Percentiles rank a stretch among this genome's conserved stretches.
phyloP scores from a whole-genome alignment of 2,113 vertebrate genomes.

The Heteronetta atricapilla region DNA sequence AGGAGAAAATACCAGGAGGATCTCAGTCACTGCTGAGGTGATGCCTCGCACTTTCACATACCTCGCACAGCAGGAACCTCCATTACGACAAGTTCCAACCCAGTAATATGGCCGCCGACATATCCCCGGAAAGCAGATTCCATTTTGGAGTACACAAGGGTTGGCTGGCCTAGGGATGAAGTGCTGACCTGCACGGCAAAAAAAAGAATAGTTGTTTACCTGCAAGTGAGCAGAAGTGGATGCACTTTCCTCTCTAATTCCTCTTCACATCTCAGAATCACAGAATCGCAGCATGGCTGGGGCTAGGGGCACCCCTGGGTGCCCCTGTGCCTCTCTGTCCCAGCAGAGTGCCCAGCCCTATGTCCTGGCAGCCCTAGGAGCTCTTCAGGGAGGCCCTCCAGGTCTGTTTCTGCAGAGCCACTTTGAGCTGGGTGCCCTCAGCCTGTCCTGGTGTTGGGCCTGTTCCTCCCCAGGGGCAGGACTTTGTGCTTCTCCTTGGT shows the following conservation, averaged over 20 bases:
- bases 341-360: no score
- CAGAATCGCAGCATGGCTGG: background rate
- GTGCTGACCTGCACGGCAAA: background rate
- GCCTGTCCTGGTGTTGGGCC: background rate
- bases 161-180: fast-evolving
- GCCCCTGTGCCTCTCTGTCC: no score
- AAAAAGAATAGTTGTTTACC: background rate
- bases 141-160: fast-evolving
- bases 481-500: background rate
- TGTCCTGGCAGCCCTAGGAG: no score
- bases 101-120: background rate
- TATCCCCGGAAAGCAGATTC: background rate
- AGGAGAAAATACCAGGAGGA: background rate
- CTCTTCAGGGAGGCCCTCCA: no score
- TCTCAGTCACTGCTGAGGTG: background rate
- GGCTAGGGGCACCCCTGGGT: no score
- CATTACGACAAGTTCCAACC: fast-evolving
- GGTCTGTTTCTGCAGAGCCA: background rate
- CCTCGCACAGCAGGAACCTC: background rate
- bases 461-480: background rate
- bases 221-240: background rate
- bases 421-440: background rate
- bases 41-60: background rate
- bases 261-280: background rate
- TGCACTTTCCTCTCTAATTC: background rate